Base-by-base conservation (phyloP, 2,113 vertebrate genomes). In the Carassius carassius region DNA sequence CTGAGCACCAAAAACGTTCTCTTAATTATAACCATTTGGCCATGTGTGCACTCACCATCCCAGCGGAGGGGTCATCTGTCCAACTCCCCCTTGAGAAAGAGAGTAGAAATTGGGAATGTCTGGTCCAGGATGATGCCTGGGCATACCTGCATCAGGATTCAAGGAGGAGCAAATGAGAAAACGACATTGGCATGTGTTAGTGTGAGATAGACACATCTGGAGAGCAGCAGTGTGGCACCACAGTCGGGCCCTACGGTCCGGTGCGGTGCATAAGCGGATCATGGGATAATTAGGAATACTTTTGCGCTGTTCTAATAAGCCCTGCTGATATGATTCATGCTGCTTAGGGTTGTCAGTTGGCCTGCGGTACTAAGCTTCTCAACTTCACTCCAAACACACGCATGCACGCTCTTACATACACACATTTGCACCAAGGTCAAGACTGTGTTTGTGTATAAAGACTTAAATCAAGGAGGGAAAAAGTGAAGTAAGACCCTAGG, bases 61-160 rank as follows among this genome's bases (percentile, higher is more conserved):
- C 87, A 99, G 95, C 80, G 98, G 97, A 85, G 98, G 98, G 75
- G 98, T 98, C 90, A 99, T 96, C 94, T 98, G 98, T 82, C 98
- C 98, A 58, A 99, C 97, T 84, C 95, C 96, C 79, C 97, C 96
- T 17, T 97, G 97, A 91, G 97, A 99, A 90, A 99, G 94, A 13
- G 98, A 95, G 94, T 99, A 99, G 93, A 99, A 99, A 91, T 97
- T 97, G 87, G 98, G 91, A 91, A 99, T 97, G 92, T 99, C 98
- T 83, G 96, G 96, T 91, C 97, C 97, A 3, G 94, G 95, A 90
- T 97, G 98, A 93, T 99, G 97, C 90, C 98, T 96, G 83, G 93
- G 95, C 96, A 99, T 97, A 94, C 97, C 98, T 99, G 88, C 67
- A 58, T 72, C 29, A 56, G 13, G 35, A 86, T 56, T 88, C 23